These are phyloP conservation scores for Pangasius mekongensis DNA, from an alignment of 2,797 vertebrate genomes.

Conservation along the genomic window DNA sequence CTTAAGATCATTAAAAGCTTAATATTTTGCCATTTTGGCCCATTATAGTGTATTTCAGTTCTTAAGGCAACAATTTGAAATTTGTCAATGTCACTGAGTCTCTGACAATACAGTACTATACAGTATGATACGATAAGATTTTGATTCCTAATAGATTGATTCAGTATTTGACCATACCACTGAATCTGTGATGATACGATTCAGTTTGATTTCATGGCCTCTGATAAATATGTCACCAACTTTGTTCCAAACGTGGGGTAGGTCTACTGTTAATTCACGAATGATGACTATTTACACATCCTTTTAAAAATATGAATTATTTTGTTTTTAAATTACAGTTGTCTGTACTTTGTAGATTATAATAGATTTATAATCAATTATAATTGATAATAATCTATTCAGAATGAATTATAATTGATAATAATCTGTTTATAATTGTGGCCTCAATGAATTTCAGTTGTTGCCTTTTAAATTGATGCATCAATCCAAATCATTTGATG, in stretches of 20 bases:
- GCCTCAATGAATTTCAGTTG: neutral
- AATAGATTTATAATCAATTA: neutral
- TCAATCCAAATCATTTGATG: too few relatives aligned
- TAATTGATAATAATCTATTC: neutral
- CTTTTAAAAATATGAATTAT: too few relatives aligned
- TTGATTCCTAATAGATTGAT: neutral
- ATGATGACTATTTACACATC: too few relatives aligned
- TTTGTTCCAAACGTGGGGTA: neutral
- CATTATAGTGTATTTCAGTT: too few relatives aligned
- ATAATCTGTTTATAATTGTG: neutral
- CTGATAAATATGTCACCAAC: neutral
- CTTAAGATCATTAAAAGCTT: too few relatives aligned
- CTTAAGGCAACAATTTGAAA: too few relatives aligned
- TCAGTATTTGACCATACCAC: neutral
- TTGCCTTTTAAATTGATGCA: neutral
- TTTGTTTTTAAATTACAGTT: too few relatives aligned
- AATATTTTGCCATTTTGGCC: too few relatives aligned
- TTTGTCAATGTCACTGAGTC: neutral
- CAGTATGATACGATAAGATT: neutral
- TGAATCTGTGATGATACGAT: neutral
- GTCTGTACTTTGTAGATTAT: neutral
- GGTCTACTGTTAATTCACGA: too few relatives aligned
- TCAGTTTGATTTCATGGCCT: neutral
- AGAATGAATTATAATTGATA: neutral
- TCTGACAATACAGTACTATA: neutral